Evolutionary conservation across 1,140 invertebrate genomes (phyloP), one percentile per base, ranked within the genome.

Genomic region (Himalopsyche phryganea): DNA sequence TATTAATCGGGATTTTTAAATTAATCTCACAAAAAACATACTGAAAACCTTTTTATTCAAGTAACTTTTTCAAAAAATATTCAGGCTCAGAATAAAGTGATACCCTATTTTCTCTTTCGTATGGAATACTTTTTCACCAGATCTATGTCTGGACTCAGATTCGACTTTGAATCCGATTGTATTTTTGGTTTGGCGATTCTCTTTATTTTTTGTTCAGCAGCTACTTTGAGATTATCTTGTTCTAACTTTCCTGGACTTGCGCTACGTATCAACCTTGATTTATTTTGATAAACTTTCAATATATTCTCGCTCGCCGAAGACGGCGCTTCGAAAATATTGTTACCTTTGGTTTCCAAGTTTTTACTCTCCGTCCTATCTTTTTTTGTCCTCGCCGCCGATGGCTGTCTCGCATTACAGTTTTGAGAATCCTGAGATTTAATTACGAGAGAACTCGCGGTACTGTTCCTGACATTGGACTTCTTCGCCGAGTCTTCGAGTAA

Each of bases 61-160:
- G n/a, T n/a, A n/a, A n/a, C n/a, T n/a, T n/a, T n/a, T n/a, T n/a
- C n/a, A n/a, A n/a, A n/a, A n/a, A n/a, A n/a, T n/a, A n/a, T n/a
- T n/a, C n/a, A n/a, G n/a, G n/a, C n/a, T n/a, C n/a, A n/a, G n/a
- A n/a, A n/a, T n/a, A n/a, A n/a, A n/a, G n/a, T 28, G 23, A 28
- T 5, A 5, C 23, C 23, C 9, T 28, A 28, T 28, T 28, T 28
- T 13, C 20, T 52, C 42, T 35, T 52, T 42, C 50, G 41, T 18
- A 41, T 41, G 18, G 50, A 9, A 42, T 52, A 52, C 23, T 52
- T 52, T 52, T 52, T 52, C 20, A 20, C 20, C 14, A 52, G 7
- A 52, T 42, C 28, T 15, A 20, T 18, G 42, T 52, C 50, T 15
- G 33, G 15, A 18, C 33, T 40, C n/a, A 41, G 36, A 9, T 28